A percentile compares a stretch with the other conserved stretches of the same genome.
Conservation (phyloP, 2,888 invertebrate species). For the Meghimatium bilineatum region DNA sequence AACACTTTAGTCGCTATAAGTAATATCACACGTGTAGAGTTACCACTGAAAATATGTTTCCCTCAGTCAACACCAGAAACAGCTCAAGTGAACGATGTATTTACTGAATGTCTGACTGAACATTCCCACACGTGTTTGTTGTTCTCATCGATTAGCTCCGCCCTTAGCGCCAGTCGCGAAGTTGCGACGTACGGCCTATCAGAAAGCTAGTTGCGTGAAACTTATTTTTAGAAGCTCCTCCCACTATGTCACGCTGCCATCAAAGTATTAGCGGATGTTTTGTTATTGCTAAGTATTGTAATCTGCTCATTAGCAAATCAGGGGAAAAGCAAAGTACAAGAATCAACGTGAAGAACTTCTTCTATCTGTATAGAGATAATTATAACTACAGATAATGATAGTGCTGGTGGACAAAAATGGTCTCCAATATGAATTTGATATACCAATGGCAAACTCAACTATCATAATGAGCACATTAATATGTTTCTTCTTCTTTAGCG, state of each 20-base stretch:
- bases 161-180: not conserved
- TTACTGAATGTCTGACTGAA: slow-evolving; percentile 2
- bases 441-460: too few relatives aligned
- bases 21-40: too few relatives aligned
- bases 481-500: too few relatives aligned
- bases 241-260: slow-evolving; percentile 29
- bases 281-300: too few relatives aligned
- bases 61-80: too few relatives aligned
- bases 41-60: not conserved
- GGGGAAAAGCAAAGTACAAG: too few relatives aligned
- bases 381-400: too few relatives aligned
- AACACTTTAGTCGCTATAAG: too few relatives aligned
- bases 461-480: too few relatives aligned
- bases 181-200: slow-evolving; percentile 33
- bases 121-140: slow-evolving; percentile 46
- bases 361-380: not conserved
- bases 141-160: slow-evolving; percentile 38
- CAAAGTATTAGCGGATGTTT: not conserved
- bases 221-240: slow-evolving; percentile 18
- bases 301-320: too few relatives aligned
- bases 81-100: not conserved
- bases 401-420: too few relatives aligned
- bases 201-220: not conserved
- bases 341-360: not conserved
- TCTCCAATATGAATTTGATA: too few relatives aligned